Evolutionary conservation across 2,888 invertebrate genomes (phyloP), one percentile per base, ranked within the genome.

Genomic region (Thelaira solivaga): DNA sequence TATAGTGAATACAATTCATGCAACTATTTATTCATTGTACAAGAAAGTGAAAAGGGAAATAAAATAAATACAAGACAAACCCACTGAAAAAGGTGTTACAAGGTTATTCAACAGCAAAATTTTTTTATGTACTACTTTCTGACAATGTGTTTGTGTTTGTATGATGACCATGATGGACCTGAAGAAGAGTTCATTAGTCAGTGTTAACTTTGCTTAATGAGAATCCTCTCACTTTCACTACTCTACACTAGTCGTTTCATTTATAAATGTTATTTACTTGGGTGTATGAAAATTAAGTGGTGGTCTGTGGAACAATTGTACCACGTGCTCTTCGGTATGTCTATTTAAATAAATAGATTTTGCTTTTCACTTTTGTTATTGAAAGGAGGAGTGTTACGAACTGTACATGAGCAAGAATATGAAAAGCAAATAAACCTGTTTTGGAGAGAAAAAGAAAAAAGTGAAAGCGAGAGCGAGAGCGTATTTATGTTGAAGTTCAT

Each of bases 141-240:
- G 10, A n/a, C 10, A n/a, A 13, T 69, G 8, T 43, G 49, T 8
- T 53, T 34, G n/a, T 55, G 26, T 4, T 65, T 5, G n/a, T 45
- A 45, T 6, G 8, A n/a, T 34, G 26, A 18, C 16, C 20, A 26
- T 55, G 29, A 51, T 59, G 53, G 34, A 55, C 5, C 36, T 26
- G 31, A 20, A 61, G 18, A 31, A 71, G 47, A 71, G 64, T 76
- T 71, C 76, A 59, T 65, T 71, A 71, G 76, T 71, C 71, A 76
- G 45, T 59, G 49, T 29, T 68, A 62, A 71, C 69, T 51, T 71
- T 51, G 3, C 41, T 47, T n/a, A 20, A 20, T 5, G 8, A 20
- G 10, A 11, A 18, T 31, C 13, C 43, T 45, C 29, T 45, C 16
- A n/a, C 26, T n/a, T 59, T 29, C 10, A 47, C 16, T 16, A 16